A percentile compares a stretch with the other conserved stretches of the same genome.
Conservation (phyloP, 1,140 invertebrate species). For the Drosophila baimaii region DNA sequence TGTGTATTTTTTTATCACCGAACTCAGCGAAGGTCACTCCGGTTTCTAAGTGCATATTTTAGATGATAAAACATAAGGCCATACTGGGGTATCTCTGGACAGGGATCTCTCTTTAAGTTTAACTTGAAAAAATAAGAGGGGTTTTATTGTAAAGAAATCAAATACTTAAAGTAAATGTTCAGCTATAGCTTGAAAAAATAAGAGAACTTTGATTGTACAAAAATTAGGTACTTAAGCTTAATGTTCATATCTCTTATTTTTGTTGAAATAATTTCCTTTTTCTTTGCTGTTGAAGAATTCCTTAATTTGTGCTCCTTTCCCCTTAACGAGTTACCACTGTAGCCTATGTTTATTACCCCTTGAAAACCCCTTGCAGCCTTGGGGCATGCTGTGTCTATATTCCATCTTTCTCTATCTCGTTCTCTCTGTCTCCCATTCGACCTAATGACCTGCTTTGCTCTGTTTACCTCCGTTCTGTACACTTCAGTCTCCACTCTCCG, state of each 20-base stretch:
- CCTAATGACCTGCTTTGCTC: constrained; percentile 70
- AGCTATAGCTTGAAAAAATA: too few species aligned
- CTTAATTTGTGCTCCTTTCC: background rate
- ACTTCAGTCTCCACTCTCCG: background rate
- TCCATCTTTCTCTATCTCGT: constrained; percentile 5
- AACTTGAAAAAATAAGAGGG: background rate
- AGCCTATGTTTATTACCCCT: background rate
- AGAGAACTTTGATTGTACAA: too few species aligned
- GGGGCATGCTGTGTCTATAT: constrained; percentile 23
- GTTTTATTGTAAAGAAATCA: rapidly evolving
- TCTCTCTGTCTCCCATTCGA: constrained; percentile 30
- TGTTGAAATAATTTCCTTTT: background rate
- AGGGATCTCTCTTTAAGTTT: background rate
- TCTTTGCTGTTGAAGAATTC: rapidly evolving
- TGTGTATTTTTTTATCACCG: background rate
- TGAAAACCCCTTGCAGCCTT: constrained; percentile 26
- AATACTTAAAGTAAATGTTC: too few species aligned
- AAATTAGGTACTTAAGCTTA: too few species aligned
- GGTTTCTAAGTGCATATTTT: constrained; percentile 21
- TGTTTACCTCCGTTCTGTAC: constrained; percentile 33
- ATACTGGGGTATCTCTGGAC: background rate
- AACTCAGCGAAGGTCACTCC: constrained; percentile 20
- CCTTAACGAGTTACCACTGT: constrained; percentile 1
- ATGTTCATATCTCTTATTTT: background rate
- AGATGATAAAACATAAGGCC: constrained; percentile 21